phyloP scores from a whole-genome alignment of 2,888 invertebrate species.

The Hololepta plana region DNA sequence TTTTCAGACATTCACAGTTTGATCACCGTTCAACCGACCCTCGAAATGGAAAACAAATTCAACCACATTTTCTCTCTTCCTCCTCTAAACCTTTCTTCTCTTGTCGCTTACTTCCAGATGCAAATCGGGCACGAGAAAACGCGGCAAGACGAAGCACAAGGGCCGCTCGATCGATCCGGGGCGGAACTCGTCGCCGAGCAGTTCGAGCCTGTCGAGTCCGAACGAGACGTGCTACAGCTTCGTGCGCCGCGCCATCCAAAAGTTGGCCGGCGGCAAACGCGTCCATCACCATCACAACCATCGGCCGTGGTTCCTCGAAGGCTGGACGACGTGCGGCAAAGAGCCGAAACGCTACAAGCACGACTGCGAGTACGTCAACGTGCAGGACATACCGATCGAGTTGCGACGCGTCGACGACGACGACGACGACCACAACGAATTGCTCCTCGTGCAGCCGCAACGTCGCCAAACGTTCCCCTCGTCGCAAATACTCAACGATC shows the following conservation, averaged over 20 bases:
- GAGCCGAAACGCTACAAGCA: too few species aligned
- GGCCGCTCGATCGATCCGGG: slow-evolving; percentile 48
- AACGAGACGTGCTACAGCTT: slow-evolving; percentile 91
- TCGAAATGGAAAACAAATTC: too few species aligned
- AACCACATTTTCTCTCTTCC: too few species aligned
- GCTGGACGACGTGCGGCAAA: slow-evolving; percentile 41
- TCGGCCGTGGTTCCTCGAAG: slow-evolving; percentile 53
- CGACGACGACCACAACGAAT: slow-evolving; percentile 16
- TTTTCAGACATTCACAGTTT: too few species aligned
- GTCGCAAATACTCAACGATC: slow-evolving; percentile 25
- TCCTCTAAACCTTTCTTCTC: too few species aligned
- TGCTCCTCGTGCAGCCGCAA: slow-evolving; percentile 17
- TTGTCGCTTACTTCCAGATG: slow-evolving; percentile 17
- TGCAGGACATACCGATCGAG: slow-evolving; percentile 75
- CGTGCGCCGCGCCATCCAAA: slow-evolving; percentile 69
- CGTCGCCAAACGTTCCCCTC: slow-evolving; percentile 34
- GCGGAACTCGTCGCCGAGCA: slow-evolving; percentile 47
- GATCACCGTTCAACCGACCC: too few species aligned
- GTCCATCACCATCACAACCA: slow-evolving; percentile 31
- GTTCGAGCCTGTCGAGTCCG: slow-evolving; percentile 76
- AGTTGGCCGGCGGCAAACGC: slow-evolving; percentile 52
- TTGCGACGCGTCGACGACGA: slow-evolving; percentile 59
- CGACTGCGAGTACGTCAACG: too few species aligned
- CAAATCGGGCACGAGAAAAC: slow-evolving; percentile 29
- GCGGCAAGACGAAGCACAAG: slow-evolving; percentile 30